Conservation (phyloP, 2,888 invertebrate species). For the Proisotoma minuta region DNA sequence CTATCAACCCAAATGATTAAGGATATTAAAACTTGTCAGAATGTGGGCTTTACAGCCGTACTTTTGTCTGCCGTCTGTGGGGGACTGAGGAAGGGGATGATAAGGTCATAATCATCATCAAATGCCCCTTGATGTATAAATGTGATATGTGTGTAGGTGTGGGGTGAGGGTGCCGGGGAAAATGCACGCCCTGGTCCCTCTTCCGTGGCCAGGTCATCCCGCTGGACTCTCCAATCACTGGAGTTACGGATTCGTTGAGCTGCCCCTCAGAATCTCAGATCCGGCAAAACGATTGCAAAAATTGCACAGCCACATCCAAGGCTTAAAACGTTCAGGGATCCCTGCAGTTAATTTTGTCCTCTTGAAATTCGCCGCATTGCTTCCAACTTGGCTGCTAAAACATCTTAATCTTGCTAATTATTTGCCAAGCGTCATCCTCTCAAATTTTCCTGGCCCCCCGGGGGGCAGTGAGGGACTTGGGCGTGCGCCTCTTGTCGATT, state of each 20-base stretch:
- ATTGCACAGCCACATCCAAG: slow-evolving; percentile 34
- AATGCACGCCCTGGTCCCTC: slow-evolving; percentile 44
- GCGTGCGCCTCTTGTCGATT: slow-evolving; percentile 39
- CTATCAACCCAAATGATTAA: slow-evolving; percentile 35
- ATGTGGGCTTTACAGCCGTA: slow-evolving; percentile 44
- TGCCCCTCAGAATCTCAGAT: slow-evolving; percentile 37
- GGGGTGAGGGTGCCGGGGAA: slow-evolving; percentile 37
- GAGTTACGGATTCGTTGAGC: slow-evolving; percentile 42
- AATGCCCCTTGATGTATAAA: too few relatives aligned
- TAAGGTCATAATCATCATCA: too few relatives aligned
- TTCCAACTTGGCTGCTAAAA: slow-evolving; percentile 43
- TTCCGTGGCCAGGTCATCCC: slow-evolving; percentile 46
- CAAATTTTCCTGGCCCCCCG: slow-evolving; percentile 44
- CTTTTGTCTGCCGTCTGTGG: slow-evolving; percentile 39
- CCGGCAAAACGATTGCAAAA: slow-evolving; percentile 24
- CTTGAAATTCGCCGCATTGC: slow-evolving; percentile 38
- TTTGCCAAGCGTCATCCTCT: slow-evolving; percentile 40
- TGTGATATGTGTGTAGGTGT: too few relatives aligned
- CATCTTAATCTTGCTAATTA: slow-evolving; percentile 36
- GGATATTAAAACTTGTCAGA: slow-evolving; percentile 34
- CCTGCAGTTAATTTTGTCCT: slow-evolving; percentile 43
- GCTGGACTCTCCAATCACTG: slow-evolving; percentile 43
- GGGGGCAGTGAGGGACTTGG: slow-evolving; percentile 37
- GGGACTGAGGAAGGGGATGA: slow-evolving; percentile 42
- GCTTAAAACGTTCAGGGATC: slow-evolving; percentile 36